phyloP scores from a whole-genome alignment of 2,113 vertebrate species.

The Callopanchax toddi region DNA sequence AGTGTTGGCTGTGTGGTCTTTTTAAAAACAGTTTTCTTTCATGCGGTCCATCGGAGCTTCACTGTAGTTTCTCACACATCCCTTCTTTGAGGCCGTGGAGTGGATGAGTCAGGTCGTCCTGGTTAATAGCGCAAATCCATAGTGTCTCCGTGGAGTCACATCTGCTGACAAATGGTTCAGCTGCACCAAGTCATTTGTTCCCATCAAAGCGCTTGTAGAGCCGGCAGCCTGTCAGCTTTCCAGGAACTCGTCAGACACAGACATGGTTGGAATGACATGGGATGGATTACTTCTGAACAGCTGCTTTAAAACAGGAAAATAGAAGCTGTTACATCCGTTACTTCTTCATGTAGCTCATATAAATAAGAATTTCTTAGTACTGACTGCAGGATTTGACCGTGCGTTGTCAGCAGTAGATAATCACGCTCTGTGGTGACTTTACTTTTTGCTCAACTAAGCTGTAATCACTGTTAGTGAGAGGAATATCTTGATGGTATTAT shows the following conservation, averaged over 20 bases:
- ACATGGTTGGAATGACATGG: background rate
- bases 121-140: conserved; percentile 25
- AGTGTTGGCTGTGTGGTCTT: no score
- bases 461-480: conserved; percentile 59
- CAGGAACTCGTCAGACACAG: conserved; percentile 6
- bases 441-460: conserved; percentile 41
- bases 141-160: conserved; percentile 24
- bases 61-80: conserved; percentile 23
- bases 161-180: conserved; percentile 47
- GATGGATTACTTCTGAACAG: conserved; percentile 8
- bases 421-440: conserved; percentile 41
- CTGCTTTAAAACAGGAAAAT: background rate
- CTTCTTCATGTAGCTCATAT: background rate
- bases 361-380: conserved; percentile 18
- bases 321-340: background rate
- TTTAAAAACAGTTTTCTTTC: no score
- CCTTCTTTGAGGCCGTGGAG: conserved; percentile 23
- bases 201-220: conserved; percentile 15
- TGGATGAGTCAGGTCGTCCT: conserved; percentile 52
- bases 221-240: background rate
- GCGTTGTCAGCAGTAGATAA: conserved; percentile 56
- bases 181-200: conserved; percentile 49
- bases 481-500: conserved; percentile 54
- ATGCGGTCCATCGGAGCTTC: no score
- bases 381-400: conserved; percentile 19